Base-by-base conservation (phyloP, 1,140 invertebrate genomes). In the Xylocopa sonorina region DNA sequence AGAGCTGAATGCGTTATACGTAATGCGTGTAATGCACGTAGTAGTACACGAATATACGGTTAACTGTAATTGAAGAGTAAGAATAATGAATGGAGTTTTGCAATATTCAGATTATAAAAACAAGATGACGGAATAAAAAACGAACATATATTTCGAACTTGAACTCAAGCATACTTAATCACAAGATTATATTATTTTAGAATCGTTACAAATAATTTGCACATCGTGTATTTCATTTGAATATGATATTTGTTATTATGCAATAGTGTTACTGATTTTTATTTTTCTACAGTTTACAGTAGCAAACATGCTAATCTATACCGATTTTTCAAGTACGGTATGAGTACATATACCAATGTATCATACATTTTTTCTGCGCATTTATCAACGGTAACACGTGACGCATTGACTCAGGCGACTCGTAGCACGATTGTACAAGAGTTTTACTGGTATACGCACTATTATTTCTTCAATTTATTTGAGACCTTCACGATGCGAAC, bases 331-430 rank as follows among this genome's bases (percentile, higher is more conserved):
- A 71, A 34, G 21, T 24, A 18, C 3, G 0, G 38, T 46, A 14
- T 16, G 27, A 62, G 50, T 43, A 57, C 27, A 18, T 48, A 18
- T 62, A 71, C 34, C n/a, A n/a, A 16, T 21, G 34, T 53, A 18
- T 50, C 55, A 78, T 78, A 71, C 60, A 46, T 32, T 77, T 71
- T 77, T 71, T 67, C 50, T 34, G 16, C 27, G 2, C 24, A 48
- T 32, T 71, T 78, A 78, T 78, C 75, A 76, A 76, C 63, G 57
- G 43, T 27, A 78, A 71, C 41, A 43, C 55, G 55, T 57, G 55
- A 77, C 4, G 38, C 18, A 32, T 43, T 0, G 38, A 58, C 3
- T 77, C 74, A 27, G 51, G 66, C 46, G 53, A 78, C 71, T 41
- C 27, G 2, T 58, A 32, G 41, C 63, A 50, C 58, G 41, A 18